Conservation (phyloP, 2,113 vertebrate genomes). For the Aldabrachelys gigantea region DNA sequence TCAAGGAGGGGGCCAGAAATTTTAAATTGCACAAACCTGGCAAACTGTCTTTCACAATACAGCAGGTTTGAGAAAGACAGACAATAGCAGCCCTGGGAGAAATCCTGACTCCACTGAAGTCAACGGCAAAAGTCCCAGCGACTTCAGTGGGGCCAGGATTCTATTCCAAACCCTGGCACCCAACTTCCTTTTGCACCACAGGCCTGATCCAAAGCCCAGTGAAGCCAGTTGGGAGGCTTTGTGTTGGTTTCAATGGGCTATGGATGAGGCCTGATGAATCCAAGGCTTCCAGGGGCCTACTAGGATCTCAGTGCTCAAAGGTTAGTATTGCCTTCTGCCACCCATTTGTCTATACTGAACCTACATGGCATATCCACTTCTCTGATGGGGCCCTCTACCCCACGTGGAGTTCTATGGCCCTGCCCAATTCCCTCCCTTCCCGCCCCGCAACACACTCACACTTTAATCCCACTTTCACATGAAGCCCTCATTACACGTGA, state of each 20-base stretch:
- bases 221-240: not conserved
- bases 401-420: not conserved
- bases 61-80: not conserved
- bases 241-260: not conserved
- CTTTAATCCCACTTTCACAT: not conserved
- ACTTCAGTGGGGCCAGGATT: not conserved
- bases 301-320: not conserved
- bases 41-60: not conserved
- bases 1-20: not conserved
- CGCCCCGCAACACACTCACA: not conserved
- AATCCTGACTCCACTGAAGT: not conserved
- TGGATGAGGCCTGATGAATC: too few relatives aligned
- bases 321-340: not conserved
- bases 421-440: not conserved
- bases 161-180: not conserved
- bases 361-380: not conserved
- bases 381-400: not conserved
- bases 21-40: not conserved
- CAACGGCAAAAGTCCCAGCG: too few relatives aligned
- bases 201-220: not conserved
- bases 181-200: not conserved
- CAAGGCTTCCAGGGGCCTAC: not conserved
- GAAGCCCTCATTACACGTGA: not conserved
- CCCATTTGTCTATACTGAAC: not conserved
- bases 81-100: not conserved